Percentiles rank a stretch among this genome's conserved stretches.
Conservation (phyloP, 2,888 invertebrate genomes). For the Heterodera filipjevi region DNA sequence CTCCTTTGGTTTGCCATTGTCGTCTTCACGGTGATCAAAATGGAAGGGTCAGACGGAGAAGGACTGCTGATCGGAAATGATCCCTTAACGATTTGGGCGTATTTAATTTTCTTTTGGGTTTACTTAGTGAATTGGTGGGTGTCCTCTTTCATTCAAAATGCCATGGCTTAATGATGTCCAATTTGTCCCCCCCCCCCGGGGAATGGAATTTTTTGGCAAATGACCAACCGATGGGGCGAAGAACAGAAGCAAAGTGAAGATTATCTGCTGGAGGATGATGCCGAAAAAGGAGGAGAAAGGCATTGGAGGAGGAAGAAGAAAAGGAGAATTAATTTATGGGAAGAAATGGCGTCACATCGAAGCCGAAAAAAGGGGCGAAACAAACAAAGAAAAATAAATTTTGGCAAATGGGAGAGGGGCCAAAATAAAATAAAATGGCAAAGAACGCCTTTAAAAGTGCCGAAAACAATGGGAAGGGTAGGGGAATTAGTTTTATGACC, state of each 20-base stretch:
- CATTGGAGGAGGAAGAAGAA: neutral
- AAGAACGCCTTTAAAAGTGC: neutral
- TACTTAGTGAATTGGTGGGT: no score
- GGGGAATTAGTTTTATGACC: neutral
- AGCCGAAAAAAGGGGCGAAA: neutral
- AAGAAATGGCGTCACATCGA: neutral
- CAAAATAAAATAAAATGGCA: neutral
- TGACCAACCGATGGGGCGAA: neutral
- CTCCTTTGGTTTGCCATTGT: constrained; percentile 72
- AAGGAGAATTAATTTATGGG: neutral
- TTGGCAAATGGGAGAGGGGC: neutral
- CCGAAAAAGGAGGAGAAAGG: neutral
- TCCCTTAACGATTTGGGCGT: neutral
- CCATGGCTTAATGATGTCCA: no score
- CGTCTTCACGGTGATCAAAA: constrained; percentile 43
- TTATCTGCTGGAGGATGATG: neutral
- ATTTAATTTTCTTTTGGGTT: no score
- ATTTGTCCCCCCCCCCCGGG: no score
- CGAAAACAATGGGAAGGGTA: neutral
- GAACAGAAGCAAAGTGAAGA: neutral
- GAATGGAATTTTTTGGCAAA: no score
- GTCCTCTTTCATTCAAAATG: no score
- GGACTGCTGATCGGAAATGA: neutral
- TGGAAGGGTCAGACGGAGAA: neutral
- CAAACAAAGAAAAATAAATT: neutral